Base-by-base conservation (phyloP, 2,797 vertebrate genomes). In the Pogonophryne albipinna region DNA sequence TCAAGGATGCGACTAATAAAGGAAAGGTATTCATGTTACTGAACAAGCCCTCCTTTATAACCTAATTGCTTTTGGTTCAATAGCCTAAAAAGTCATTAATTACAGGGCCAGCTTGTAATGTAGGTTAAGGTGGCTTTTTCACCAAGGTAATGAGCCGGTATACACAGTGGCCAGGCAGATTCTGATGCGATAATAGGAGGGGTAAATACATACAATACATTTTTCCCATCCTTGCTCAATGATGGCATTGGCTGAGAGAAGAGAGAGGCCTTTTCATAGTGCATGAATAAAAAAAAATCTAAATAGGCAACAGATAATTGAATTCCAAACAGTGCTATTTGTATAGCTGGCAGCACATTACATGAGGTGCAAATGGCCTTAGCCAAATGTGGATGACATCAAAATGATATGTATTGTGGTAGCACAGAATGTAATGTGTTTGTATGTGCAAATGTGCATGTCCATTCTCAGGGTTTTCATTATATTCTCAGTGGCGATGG, bases 51-150 rank as follows among this genome's bases (percentile, higher is more conserved):
- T 89, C 85, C 87, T 91, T 93, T 94, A 93, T 93, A 93, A 93
- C 91, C 88, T 94, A 94, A 95, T 95, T 94, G 93, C 92, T 94
- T 95, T 94, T 88, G 87, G 93, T 92, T 95, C 92, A 93, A 93
- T 92, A 92, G 90, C 92, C 95, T 94, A 91, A 95, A 95, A 94
- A 93, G 93, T 94, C 92, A 95, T 95, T 95, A 96, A 96, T 95
- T 95, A 94, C 90, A 90, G 88, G 92, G 88, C 90, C 87, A 86
- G 80, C 84, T 89, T 88, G 86, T 93, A 94, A 95, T 92, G 85
- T 91, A 93, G 92, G 93, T 93, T 91, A 95, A 93, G 93, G 93
- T 94, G 90, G 89, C 87, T 92, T 93, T 94, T 93, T 93, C 87
- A 87, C 87, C 85, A 91, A 91, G 91, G 91, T 94, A 95, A 95